phyloP scores from a whole-genome alignment of 2,888 invertebrate species.

The Mesochorus sp. region DNA sequence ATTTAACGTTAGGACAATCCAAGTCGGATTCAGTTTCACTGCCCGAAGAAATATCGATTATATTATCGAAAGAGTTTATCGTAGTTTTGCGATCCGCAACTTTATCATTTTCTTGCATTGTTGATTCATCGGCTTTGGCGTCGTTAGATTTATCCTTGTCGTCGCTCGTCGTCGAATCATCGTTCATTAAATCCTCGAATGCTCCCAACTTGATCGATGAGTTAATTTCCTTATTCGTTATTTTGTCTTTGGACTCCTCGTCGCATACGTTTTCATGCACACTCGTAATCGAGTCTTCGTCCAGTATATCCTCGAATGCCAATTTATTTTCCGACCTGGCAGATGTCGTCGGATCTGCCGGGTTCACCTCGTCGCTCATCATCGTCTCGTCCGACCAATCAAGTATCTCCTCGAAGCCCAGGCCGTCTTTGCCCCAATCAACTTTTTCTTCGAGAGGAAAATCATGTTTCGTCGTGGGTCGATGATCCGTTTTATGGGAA shows the following conservation, averaged over 20 bases:
- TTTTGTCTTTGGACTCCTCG: neutral
- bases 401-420: slow-evolving; percentile 67
- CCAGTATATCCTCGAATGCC: slow-evolving; percentile 1
- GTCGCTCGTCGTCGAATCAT: slow-evolving; percentile 28
- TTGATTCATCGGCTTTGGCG: neutral
- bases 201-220: neutral
- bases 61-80: slow-evolving; percentile 1
- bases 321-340: neutral
- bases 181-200: slow-evolving; percentile 52
- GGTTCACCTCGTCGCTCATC: slow-evolving; percentile 6
- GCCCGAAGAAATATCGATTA: slow-evolving; percentile 53
- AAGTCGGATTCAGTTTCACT: neutral
- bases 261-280: neutral
- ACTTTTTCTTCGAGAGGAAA: slow-evolving; percentile 35
- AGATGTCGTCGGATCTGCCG: too few species aligned
- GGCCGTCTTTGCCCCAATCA: slow-evolving; percentile 53
- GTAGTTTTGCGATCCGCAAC: too few species aligned
- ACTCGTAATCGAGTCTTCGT: slow-evolving; percentile 17
- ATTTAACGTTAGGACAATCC: too few species aligned
- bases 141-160: neutral
- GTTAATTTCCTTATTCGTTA: neutral
- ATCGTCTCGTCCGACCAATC: slow-evolving; percentile 65
- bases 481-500: neutral
- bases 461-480: neutral
- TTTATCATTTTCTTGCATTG: too few species aligned